Percentiles rank a stretch among this genome's conserved stretches.
These are phyloP conservation scores for Idris sp. DNA, from an alignment of 1,140 invertebrate species.

Conservation along the genomic window DNA sequence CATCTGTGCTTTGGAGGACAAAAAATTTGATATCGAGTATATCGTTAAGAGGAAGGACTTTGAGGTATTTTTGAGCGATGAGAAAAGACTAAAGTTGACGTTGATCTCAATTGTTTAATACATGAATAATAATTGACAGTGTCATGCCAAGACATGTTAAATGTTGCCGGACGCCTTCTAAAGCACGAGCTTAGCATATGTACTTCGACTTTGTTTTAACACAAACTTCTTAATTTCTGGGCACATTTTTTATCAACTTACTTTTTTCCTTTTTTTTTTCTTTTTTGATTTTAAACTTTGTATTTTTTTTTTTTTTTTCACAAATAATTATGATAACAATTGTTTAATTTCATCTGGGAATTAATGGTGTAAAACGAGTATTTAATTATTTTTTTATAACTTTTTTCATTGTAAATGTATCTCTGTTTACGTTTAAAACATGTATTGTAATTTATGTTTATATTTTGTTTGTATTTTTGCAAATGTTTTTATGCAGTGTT, in stretches of 20 bases:
- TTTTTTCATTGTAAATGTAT: too few species aligned
- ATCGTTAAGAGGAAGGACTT: constrained; percentile 98
- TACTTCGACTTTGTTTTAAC: constrained; percentile 61
- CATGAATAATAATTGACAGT: constrained; percentile 48
- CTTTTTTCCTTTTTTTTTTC: constrained; percentile 39
- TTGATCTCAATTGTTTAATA: constrained; percentile 59
- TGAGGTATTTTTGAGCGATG: constrained; percentile 82
- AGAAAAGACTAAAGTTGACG: constrained; percentile 44
- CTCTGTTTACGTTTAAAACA: too few species aligned
- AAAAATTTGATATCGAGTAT: constrained; percentile 99
- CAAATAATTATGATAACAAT: too few species aligned
- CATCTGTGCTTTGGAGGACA: constrained; percentile 92
- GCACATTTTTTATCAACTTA: constrained; percentile 22
- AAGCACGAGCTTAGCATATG: constrained; percentile 71
- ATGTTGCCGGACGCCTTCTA: constrained; percentile 70
- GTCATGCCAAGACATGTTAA: constrained; percentile 61
- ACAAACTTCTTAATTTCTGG: constrained; percentile 35
- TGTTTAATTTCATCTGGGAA: too few species aligned
- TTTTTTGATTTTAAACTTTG: constrained; percentile 14
- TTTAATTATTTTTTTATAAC: too few species aligned
- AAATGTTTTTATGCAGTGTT: constrained; percentile 29
- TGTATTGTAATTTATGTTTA: too few species aligned
- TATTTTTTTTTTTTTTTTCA: constrained; percentile 28
- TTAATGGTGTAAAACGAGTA: too few species aligned
- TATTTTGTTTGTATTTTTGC: too few species aligned